These are phyloP conservation scores for Mirza zaza DNA, from an alignment of 2,113 vertebrate genomes.

Conservation along the genomic window DNA sequence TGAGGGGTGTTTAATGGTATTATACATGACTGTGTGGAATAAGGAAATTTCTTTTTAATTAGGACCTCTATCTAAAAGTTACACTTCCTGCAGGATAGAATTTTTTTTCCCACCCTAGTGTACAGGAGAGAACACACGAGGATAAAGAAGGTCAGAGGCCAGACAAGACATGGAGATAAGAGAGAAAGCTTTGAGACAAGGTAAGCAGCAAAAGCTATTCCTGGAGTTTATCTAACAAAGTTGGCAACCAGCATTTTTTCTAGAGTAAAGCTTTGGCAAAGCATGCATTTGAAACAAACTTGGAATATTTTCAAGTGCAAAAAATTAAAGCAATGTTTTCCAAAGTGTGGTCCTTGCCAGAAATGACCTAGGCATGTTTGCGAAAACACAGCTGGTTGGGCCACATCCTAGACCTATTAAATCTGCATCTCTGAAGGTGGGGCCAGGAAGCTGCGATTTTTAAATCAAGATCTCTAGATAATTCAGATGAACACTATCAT, in stretches of 20 bases:
- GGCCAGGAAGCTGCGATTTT: not conserved
- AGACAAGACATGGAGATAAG: not conserved
- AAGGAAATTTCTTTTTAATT: not conserved
- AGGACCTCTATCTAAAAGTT: not conserved
- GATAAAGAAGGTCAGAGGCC: not conserved
- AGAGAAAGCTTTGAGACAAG: not conserved
- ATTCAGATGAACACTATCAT: not conserved
- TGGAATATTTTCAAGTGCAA: not conserved
- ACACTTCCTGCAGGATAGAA: not conserved
- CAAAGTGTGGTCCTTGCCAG: not conserved
- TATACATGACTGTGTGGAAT: not conserved
- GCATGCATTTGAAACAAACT: not conserved
- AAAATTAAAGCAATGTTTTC: not conserved
- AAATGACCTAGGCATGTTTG: not conserved
- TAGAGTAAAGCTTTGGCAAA: not conserved
- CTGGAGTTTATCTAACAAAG: not conserved
- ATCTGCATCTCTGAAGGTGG: not conserved
- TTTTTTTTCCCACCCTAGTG: not conserved
- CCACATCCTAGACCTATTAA: not conserved
- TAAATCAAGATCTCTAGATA: constrained; percentile 6
- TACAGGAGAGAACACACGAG: not conserved
- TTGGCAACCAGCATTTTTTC: not conserved
- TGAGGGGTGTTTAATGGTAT: not conserved
- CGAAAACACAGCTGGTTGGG: not conserved
- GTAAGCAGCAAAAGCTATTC: not conserved